These are phyloP conservation scores for Bembecia ichneumoniformis DNA, from an alignment of 2,888 invertebrate species.

Conservation along the genomic window DNA sequence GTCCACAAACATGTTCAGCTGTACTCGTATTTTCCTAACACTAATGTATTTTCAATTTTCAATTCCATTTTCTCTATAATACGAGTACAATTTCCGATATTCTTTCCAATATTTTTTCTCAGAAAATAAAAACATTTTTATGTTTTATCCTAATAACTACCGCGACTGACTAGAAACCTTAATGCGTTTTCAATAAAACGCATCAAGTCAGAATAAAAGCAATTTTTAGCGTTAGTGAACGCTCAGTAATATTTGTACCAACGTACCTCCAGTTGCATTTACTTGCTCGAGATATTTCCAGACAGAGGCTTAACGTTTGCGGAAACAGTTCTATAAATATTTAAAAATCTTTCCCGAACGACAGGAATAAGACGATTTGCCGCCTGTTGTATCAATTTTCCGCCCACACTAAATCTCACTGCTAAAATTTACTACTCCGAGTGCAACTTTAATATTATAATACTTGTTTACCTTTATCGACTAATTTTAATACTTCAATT, in stretches of 20 bases:
- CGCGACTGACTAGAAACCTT: neutral
- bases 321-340: slow-evolving; percentile 34
- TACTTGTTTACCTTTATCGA: too few relatives aligned
- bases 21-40: too few relatives aligned
- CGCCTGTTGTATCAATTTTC: slow-evolving; percentile 3
- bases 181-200: neutral
- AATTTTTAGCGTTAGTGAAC: slow-evolving; percentile 8
- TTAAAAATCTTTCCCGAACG: slow-evolving; percentile 26
- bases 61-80: too few relatives aligned
- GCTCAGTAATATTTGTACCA: slow-evolving; percentile 9
- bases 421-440: neutral
- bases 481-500: too few relatives aligned
- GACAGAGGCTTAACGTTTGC: slow-evolving; percentile 27
- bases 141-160: neutral
- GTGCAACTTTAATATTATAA: too few relatives aligned
- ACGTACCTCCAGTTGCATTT: slow-evolving; percentile 5
- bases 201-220: slow-evolving; percentile 7
- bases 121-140: too few relatives aligned
- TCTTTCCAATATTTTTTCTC: too few relatives aligned
- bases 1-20: too few relatives aligned
- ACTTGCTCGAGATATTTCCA: slow-evolving; percentile 21
- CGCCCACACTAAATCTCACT: neutral
- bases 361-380: slow-evolving; percentile 28
- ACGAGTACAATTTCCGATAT: too few relatives aligned
- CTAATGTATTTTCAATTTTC: too few relatives aligned